These are phyloP conservation scores for Rhamphomyia laevipes DNA, from an alignment of 2,888 invertebrate species.

Conservation along the genomic window DNA sequence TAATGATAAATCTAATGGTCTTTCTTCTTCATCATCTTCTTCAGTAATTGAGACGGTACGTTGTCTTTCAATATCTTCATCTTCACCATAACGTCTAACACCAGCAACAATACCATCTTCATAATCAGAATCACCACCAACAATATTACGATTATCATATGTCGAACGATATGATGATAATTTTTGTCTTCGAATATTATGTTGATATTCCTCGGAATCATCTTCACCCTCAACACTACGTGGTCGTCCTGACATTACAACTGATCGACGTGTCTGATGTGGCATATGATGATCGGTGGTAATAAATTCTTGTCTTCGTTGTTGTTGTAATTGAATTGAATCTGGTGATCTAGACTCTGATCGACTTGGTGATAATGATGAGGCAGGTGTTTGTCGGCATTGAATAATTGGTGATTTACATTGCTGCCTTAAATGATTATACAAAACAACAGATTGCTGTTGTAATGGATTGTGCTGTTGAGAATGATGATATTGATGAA, in stretches of 20 bases:
- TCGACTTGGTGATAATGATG: not conserved
- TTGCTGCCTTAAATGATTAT: constrained; percentile 31
- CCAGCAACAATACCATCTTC: not conserved
- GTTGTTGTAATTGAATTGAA: not conserved
- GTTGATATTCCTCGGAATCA: not conserved
- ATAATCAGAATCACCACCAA: constrained; percentile 1
- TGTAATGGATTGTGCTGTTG: constrained; percentile 16
- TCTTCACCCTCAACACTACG: constrained; percentile 5
- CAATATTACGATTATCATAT: not conserved
- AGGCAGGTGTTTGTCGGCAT: not conserved
- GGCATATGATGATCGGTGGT: not conserved
- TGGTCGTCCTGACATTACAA: not conserved
- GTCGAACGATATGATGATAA: constrained; percentile 21
- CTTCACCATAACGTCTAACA: constrained; percentile 6
- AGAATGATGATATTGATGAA: not conserved
- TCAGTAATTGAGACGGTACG: not conserved
- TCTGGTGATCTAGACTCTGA: not conserved
- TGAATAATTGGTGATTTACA: constrained; percentile 16
- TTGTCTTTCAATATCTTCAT: constrained; percentile 15
- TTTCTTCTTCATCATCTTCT: constrained; percentile 44
- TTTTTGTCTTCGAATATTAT: constrained; percentile 15
- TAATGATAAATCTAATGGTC: constrained; percentile 69
- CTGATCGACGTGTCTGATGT: not conserved
- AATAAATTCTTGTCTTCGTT: not conserved
- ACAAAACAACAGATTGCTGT: constrained; percentile 31